phyloP scores from a whole-genome alignment of 1,140 invertebrate genomes.

The Patella vulgata region DNA sequence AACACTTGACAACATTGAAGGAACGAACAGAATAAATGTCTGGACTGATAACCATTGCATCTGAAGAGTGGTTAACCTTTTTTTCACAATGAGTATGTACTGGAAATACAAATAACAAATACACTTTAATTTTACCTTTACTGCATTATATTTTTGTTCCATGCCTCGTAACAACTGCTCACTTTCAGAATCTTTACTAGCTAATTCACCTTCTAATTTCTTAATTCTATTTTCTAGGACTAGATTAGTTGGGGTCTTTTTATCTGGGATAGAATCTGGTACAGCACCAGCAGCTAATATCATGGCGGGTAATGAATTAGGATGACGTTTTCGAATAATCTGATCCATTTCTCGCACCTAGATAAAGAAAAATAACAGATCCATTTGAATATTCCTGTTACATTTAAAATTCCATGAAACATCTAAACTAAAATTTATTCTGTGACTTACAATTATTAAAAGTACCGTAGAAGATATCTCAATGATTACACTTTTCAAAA shows the following conservation, averaged over 20 bases:
- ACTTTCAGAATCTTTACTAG: slow-evolving; percentile 53
- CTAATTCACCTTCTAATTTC: slow-evolving; percentile 60
- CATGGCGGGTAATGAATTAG: slow-evolving; percentile 61
- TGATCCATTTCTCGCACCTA: slow-evolving; percentile 65
- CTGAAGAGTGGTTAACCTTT: neutral
- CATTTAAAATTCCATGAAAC: neutral
- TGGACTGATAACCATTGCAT: too few species aligned
- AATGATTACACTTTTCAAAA: neutral
- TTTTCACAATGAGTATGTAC: too few species aligned
- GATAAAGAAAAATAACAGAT: neutral
- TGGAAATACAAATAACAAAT: too few species aligned
- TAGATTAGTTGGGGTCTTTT: slow-evolving; percentile 15
- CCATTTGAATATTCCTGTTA: neutral
- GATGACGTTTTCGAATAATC: slow-evolving; percentile 56
- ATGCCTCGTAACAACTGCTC: slow-evolving; percentile 52
- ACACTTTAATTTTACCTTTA: too few species aligned
- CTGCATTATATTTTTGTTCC: slow-evolving; percentile 62
- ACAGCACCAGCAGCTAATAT: slow-evolving; percentile 59
- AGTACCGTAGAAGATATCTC: too few species aligned
- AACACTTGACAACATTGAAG: too few species aligned
- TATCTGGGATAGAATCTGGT: slow-evolving; percentile 30
- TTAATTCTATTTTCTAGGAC: slow-evolving; percentile 57
- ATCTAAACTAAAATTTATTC: too few species aligned
- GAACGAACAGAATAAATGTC: too few species aligned
- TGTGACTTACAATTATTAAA: neutral